These are phyloP conservation scores for Chaetodon auriga DNA, from an alignment of 2,113 vertebrate genomes.

Conservation along the genomic window DNA sequence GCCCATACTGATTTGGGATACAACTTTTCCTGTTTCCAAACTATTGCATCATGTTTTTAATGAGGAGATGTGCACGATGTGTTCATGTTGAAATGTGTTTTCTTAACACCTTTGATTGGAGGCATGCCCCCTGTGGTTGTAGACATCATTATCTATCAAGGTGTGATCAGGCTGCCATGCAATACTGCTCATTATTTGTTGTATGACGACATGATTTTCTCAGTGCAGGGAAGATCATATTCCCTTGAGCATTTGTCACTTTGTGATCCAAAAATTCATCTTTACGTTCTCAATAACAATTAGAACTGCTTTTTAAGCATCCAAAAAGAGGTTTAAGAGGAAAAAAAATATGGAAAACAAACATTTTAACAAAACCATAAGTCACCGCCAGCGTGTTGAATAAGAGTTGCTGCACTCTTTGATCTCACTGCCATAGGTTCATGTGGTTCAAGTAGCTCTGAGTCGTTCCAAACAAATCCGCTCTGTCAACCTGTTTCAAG, in stretches of 20 bases:
- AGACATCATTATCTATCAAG: not conserved
- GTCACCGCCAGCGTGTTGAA: not conserved
- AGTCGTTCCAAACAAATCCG: too few species aligned
- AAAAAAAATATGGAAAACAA: not conserved
- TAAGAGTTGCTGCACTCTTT: too few species aligned
- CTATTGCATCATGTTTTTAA: not conserved
- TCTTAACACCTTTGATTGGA: conserved; percentile 8
- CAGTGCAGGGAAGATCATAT: not conserved
- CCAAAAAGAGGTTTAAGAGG: too few species aligned
- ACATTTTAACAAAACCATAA: not conserved
- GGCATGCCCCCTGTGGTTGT: not conserved
- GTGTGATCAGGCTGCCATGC: conserved; percentile 1
- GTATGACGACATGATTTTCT: not conserved
- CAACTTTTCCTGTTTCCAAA: not conserved
- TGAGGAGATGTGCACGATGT: not conserved
- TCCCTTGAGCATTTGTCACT: not conserved
- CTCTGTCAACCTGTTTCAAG: too few species aligned
- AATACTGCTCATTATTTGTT: not conserved
- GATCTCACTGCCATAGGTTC: too few species aligned
- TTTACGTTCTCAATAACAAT: not conserved
- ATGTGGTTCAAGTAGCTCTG: too few species aligned
- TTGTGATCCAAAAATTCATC: not conserved
- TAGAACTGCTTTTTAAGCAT: not conserved
- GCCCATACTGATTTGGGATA: not conserved
- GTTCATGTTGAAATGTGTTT: not conserved